Evolutionary conservation across 2,888 invertebrate genomes (phyloP).

Genomic region (Aleiodes alternator): DNA sequence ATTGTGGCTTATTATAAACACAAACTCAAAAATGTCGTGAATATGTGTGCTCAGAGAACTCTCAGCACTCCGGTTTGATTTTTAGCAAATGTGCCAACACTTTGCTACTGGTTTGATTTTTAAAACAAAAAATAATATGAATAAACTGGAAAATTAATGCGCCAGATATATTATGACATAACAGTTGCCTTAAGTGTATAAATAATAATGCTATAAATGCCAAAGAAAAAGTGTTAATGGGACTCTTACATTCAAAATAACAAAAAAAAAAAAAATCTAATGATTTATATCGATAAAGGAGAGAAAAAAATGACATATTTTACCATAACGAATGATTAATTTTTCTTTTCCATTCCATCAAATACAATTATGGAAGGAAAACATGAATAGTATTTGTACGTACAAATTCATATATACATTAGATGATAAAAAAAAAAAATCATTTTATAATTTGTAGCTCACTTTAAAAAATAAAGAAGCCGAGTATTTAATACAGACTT

Average conservation of each 20-base stretch:
- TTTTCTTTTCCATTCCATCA: background rate
- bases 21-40: no score
- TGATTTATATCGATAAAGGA: background rate
- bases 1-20: no score
- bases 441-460: slow-evolving; percentile 46
- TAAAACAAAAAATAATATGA: no score
- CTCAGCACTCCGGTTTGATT: background rate
- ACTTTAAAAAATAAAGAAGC: slow-evolving; percentile 31
- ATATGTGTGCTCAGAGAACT: no score
- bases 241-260: background rate
- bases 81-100: slow-evolving; percentile 14
- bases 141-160: no score
- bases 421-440: slow-evolving; percentile 7
- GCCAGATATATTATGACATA: background rate
- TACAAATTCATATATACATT: slow-evolving; percentile 31
- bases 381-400: slow-evolving; percentile 37
- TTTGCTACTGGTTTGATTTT: background rate
- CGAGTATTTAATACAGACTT: background rate
- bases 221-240: slow-evolving; percentile 17
- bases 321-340: background rate
- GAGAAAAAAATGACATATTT: slow-evolving; percentile 9
- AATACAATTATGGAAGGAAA: background rate
- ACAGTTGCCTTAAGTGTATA: slow-evolving; percentile 29
- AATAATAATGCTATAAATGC: slow-evolving; percentile 31
- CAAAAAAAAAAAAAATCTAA: slow-evolving; percentile 2